phyloP scores from a whole-genome alignment of 2,888 invertebrate genomes.

The Philereme vetulata region DNA sequence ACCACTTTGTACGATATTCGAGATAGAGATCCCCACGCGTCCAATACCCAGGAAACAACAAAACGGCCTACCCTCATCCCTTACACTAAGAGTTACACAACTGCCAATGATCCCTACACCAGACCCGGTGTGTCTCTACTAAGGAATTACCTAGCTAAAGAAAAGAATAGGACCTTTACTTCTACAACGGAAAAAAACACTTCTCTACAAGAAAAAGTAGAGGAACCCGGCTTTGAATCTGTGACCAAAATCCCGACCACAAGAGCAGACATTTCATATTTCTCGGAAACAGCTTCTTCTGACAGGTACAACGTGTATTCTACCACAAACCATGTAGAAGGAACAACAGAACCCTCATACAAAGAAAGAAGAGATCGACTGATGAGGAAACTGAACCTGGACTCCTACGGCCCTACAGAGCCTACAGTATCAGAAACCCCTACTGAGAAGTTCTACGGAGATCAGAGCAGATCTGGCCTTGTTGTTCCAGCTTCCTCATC shows the following conservation, averaged over 20 bases:
- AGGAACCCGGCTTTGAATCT: constrained; percentile 60
- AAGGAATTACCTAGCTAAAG: constrained; percentile 68
- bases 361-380: constrained; percentile 88
- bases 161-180: constrained; percentile 64
- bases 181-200: constrained; percentile 56
- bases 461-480: constrained; percentile 84
- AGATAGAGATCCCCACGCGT: constrained; percentile 50
- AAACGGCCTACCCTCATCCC: constrained; percentile 73
- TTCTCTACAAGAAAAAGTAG: constrained; percentile 52
- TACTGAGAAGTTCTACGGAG: constrained; percentile 75
- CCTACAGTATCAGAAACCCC: constrained; percentile 63
- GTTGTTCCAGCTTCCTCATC: constrained; percentile 90
- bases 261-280: constrained; percentile 47
- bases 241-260: constrained; percentile 73
- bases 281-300: constrained; percentile 57
- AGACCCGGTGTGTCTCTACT: constrained; percentile 75
- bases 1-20: constrained; percentile 76
- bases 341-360: constrained; percentile 72
- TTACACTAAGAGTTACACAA: constrained; percentile 68
- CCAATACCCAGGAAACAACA: constrained; percentile 53
- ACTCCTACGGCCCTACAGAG: constrained; percentile 63
- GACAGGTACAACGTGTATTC: constrained; percentile 59
- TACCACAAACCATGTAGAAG: constrained; percentile 50
- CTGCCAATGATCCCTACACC: constrained; percentile 70
- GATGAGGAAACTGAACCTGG: constrained; percentile 87